phyloP scores from a whole-genome alignment of 2,888 invertebrate species.

The Pterostichus niger region DNA sequence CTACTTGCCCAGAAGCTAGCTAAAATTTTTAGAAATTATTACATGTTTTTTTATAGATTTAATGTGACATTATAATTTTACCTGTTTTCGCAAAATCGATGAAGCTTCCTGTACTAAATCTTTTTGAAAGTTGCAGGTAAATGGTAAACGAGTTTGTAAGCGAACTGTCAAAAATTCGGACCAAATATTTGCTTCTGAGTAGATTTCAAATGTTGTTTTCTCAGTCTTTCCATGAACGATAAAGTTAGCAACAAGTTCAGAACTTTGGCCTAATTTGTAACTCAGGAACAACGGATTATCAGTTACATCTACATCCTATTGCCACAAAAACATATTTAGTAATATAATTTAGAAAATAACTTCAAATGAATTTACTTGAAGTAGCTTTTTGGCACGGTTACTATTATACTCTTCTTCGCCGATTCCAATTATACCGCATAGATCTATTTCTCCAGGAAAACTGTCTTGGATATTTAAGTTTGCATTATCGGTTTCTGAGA shows the following conservation, averaged over 20 bases:
- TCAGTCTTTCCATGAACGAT: slow-evolving; percentile 87
- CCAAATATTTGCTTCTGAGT: slow-evolving; percentile 82
- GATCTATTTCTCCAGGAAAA: slow-evolving; percentile 88
- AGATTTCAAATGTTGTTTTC: slow-evolving; percentile 82
- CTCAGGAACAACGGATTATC: slow-evolving; percentile 87
- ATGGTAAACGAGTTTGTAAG: slow-evolving; percentile 82
- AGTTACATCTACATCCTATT: slow-evolving; percentile 86
- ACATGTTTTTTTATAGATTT: not conserved
- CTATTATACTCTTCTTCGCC: slow-evolving; percentile 81
- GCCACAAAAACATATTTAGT: slow-evolving; percentile 3
- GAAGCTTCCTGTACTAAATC: slow-evolving; percentile 82
- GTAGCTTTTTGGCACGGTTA: slow-evolving; percentile 81
- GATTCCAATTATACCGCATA: slow-evolving; percentile 87
- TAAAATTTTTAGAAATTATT: slow-evolving; percentile 70
- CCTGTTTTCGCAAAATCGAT: slow-evolving; percentile 83
- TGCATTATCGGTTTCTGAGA: slow-evolving; percentile 82
- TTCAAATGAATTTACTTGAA: slow-evolving; percentile 76
- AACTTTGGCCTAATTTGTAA: slow-evolving; percentile 79
- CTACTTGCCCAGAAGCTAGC: slow-evolving; percentile 86
- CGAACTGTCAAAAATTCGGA: slow-evolving; percentile 86
- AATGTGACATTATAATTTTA: slow-evolving; percentile 71
- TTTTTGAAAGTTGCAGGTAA: slow-evolving; percentile 82
- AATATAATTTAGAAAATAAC: slow-evolving; percentile 12
- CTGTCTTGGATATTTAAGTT: slow-evolving; percentile 81
- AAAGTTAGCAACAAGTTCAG: slow-evolving; percentile 83